These are phyloP conservation scores for Natrix natrix DNA, from an alignment of 2,797 vertebrate species.

Conservation along the genomic window DNA sequence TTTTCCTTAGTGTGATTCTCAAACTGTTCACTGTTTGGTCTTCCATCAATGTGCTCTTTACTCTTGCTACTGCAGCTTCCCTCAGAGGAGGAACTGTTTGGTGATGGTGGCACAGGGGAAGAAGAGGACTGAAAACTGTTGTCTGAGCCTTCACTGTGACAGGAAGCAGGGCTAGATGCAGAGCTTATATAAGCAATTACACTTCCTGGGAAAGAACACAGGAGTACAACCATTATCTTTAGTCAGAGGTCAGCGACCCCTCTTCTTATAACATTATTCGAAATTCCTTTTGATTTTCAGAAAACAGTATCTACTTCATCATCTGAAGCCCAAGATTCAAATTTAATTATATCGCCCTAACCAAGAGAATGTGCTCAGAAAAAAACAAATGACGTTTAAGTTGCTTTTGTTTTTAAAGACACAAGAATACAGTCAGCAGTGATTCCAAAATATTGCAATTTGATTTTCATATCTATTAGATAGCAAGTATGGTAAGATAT, in stretches of 20 bases:
- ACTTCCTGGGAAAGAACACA: slow-evolving; percentile 77
- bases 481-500: fast-evolving
- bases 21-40: slow-evolving; percentile 68
- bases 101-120: slow-evolving; percentile 81
- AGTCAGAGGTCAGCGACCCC: slow-evolving; percentile 30
- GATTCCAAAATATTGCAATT: neutral
- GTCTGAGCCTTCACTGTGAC: slow-evolving; percentile 84
- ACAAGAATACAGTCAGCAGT: neutral
- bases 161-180: slow-evolving; percentile 86
- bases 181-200: slow-evolving; percentile 96
- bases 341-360: neutral
- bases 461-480: neutral
- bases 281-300: fast-evolving
- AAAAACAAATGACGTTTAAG: neutral
- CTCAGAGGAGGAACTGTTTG: slow-evolving; percentile 75
- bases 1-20: slow-evolving; percentile 70
- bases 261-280: slow-evolving; percentile 24
- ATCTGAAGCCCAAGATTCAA: neutral
- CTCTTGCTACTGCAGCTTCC: slow-evolving; percentile 68
- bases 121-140: slow-evolving; percentile 82
- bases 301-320: slow-evolving; percentile 15
- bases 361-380: neutral
- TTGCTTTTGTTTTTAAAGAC: neutral
- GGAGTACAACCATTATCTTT: slow-evolving; percentile 50
- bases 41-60: slow-evolving; percentile 68